Evolutionary conservation across 2,797 vertebrate genomes (phyloP).

Genomic region (Labeo calbasu): DNA sequence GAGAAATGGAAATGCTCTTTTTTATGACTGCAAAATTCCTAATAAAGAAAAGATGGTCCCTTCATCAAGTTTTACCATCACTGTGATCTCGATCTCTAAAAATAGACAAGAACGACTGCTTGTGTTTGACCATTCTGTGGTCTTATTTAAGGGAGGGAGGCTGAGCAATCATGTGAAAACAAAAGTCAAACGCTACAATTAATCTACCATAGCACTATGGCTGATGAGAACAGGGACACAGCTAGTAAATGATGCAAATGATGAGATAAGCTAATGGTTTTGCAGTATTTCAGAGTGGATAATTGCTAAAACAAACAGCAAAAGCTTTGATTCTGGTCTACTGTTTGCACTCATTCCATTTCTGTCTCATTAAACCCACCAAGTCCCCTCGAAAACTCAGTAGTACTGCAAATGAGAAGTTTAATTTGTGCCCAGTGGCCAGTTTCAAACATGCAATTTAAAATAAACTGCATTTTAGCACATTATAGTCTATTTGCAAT

Average conservation of each 20-base stretch:
- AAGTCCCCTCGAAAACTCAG: conserved; percentile 66
- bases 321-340: conserved; percentile 58
- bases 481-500: not conserved
- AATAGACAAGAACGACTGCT: conserved; percentile 30
- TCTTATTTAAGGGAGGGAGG: conserved; percentile 60
- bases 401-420: not conserved
- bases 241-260: conserved; percentile 5
- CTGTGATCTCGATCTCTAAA: conserved; percentile 4
- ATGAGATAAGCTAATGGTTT: conserved; percentile 16
- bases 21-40: not conserved
- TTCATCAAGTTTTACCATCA: conserved; percentile 2
- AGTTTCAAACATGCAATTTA: conserved; percentile 61
- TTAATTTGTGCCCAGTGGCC: conserved; percentile 50
- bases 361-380: conserved; percentile 71
- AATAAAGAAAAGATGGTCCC: not conserved
- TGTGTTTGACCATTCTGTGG: conserved; percentile 56
- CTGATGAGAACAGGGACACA: not conserved
- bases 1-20: not conserved
- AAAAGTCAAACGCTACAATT: conserved; percentile 64
- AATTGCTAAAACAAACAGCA: conserved; percentile 1
- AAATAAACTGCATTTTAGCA: conserved; percentile 44
- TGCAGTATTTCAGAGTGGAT: conserved; percentile 14
- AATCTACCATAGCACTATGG: conserved; percentile 50
- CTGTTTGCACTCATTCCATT: conserved; percentile 51
- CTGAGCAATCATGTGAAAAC: conserved; percentile 50